Evolutionary conservation across 2,113 vertebrate genomes (phyloP).

Genomic region (Narcine bancroftii): DNA sequence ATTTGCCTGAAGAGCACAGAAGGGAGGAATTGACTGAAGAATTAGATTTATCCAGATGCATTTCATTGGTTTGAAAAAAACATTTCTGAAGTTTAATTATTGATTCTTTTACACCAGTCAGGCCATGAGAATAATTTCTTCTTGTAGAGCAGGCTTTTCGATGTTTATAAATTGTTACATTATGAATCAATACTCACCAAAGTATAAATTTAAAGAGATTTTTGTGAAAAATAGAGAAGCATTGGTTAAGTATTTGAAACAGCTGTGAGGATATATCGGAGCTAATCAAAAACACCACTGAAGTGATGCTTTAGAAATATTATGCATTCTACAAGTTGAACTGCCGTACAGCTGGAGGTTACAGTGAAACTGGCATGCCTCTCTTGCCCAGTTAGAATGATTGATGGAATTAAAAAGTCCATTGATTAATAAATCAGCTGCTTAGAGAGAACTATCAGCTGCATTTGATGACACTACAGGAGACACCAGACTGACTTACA

Average conservation of each 20-base stretch:
- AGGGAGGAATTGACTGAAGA: background rate
- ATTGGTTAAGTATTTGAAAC: slow-evolving; percentile 20
- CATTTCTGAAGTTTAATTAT: background rate
- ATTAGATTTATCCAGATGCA: background rate
- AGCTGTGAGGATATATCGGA: background rate
- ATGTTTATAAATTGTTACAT: background rate
- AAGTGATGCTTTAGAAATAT: slow-evolving; percentile 27
- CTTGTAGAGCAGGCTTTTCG: background rate
- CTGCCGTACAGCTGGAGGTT: background rate
- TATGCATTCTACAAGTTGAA: slow-evolving; percentile 13
- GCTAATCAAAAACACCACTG: slow-evolving; percentile 16
- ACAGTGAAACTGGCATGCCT: background rate
- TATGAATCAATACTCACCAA: background rate
- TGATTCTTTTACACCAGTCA: background rate
- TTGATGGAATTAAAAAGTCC: background rate
- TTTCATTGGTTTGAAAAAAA: background rate
- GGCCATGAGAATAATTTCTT: background rate
- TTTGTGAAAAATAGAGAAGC: background rate
- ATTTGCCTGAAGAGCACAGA: background rate
- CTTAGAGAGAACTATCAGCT: background rate
- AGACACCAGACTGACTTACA: slow-evolving; percentile 47
- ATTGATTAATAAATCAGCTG: background rate
- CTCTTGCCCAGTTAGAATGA: background rate
- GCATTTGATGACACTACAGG: slow-evolving; percentile 42
- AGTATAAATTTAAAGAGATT: slow-evolving; percentile 2